Evolutionary conservation across 2,113 vertebrate species (phyloP).

Genomic region (Macaca mulatta): DNA sequence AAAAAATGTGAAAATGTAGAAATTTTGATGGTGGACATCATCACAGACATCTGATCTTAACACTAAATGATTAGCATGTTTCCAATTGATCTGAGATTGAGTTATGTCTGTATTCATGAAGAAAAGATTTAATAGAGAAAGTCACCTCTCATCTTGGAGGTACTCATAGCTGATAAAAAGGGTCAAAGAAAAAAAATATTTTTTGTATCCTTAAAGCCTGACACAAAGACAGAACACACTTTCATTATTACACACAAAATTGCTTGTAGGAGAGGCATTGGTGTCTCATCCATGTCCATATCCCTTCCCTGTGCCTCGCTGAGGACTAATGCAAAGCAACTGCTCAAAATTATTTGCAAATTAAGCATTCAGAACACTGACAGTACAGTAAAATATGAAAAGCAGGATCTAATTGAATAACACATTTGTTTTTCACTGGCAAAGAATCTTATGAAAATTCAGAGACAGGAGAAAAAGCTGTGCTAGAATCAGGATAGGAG

Average conservation of each 20-base stretch:
- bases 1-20: background rate
- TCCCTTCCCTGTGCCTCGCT: background rate
- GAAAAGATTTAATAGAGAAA: background rate
- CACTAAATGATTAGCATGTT: background rate
- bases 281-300: background rate
- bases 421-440: background rate
- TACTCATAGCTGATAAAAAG: background rate
- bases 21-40: background rate
- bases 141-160: background rate
- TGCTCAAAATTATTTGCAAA: background rate
- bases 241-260: background rate
- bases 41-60: background rate
- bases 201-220: background rate
- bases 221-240: background rate
- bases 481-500: background rate
- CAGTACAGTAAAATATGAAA: background rate
- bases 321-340: background rate
- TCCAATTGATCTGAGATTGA: background rate
- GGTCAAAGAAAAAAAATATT: background rate
- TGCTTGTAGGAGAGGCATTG: background rate
- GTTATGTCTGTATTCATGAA: background rate
- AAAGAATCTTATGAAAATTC: background rate
- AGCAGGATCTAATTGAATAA: rapidly evolving
- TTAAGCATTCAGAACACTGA: background rate
- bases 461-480: background rate